phyloP scores from a whole-genome alignment of 1,140 invertebrate species.

The Caenorhabditis tropicalis region DNA sequence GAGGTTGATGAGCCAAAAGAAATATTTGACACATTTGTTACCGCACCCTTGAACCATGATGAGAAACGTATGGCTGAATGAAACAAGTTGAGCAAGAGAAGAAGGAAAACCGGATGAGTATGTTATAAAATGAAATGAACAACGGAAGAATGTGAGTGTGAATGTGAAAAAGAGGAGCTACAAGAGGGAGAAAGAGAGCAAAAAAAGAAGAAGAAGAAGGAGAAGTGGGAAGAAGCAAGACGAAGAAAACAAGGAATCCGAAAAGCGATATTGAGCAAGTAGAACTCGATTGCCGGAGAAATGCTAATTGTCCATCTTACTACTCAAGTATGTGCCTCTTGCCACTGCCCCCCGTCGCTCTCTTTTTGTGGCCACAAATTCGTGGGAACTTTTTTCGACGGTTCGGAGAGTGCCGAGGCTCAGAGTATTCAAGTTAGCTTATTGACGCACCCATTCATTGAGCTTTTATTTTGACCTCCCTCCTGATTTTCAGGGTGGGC shows the following conservation, averaged over 20 bases:
- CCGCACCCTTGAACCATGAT: slow-evolving; percentile 52
- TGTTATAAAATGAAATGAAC: slow-evolving; percentile 25
- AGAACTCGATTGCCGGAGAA: slow-evolving; percentile 23
- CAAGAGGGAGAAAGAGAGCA: not conserved
- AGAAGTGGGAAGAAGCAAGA: not conserved
- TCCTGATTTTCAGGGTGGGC: not conserved
- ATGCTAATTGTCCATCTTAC: slow-evolving; percentile 39
- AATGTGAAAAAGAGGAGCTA: slow-evolving; percentile 13
- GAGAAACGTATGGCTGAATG: not conserved
- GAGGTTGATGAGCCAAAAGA: slow-evolving; percentile 53
- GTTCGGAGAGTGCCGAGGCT: not conserved
- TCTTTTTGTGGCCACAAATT: not conserved
- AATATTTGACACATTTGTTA: slow-evolving; percentile 55
- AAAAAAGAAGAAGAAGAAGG: not conserved
- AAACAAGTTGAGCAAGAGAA: not conserved
- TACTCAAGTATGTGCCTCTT: slow-evolving; percentile 4
- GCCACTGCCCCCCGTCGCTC: not conserved
- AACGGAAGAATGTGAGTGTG: not conserved
- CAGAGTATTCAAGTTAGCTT: not conserved
- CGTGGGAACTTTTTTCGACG: slow-evolving; percentile 24
- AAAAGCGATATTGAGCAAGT: slow-evolving; percentile 34
- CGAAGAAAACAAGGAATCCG: not conserved
- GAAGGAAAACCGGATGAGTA: not conserved
- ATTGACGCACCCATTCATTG: not conserved
- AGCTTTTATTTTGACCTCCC: not conserved